Evolutionary conservation across 2,888 invertebrate genomes (phyloP).

Genomic region (Danaus chrysippus): DNA sequence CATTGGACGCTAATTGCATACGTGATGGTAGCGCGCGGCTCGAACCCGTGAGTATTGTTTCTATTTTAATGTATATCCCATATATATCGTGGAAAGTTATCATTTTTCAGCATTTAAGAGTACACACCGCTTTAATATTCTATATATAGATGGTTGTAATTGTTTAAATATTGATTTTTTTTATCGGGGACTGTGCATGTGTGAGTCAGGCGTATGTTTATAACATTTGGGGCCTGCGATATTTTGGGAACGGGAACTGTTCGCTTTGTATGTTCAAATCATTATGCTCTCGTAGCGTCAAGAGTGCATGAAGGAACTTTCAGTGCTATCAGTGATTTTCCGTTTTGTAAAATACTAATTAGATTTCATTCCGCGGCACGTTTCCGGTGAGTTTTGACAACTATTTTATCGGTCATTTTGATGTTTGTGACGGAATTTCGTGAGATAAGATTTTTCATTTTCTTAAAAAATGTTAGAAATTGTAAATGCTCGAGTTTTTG

Average conservation of each 20-base stretch:
- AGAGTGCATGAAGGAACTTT: conserved; percentile 35
- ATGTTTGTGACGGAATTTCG: no score
- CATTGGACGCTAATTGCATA: conserved; percentile 62
- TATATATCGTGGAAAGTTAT: conserved; percentile 63
- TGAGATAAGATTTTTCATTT: no score
- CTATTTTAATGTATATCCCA: conserved; percentile 60
- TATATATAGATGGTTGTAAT: conserved; percentile 44
- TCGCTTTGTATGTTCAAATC: conserved; percentile 58
- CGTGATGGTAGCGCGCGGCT: conserved; percentile 52
- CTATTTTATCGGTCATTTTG: conserved; percentile 2
- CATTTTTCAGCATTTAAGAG: conserved; percentile 62
- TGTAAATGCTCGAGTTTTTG: no score
- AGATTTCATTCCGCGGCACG: conserved; percentile 1
- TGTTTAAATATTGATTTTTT: conserved; percentile 72
- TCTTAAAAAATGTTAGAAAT: no score
- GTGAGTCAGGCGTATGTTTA: conserved; percentile 70
- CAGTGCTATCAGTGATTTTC: conserved; percentile 19
- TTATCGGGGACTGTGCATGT: conserved; percentile 46
- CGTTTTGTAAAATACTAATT: conserved; percentile 17
- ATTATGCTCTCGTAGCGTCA: conserved; percentile 44
- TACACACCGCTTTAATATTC: conserved; percentile 30
- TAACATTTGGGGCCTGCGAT: conserved; percentile 74
- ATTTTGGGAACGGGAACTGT: conserved; percentile 75
- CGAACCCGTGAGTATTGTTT: conserved; percentile 53
- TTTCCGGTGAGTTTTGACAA: conserved; percentile 24